phyloP scores from a whole-genome alignment of 1,140 invertebrate genomes.

The Pinna nobilis region DNA sequence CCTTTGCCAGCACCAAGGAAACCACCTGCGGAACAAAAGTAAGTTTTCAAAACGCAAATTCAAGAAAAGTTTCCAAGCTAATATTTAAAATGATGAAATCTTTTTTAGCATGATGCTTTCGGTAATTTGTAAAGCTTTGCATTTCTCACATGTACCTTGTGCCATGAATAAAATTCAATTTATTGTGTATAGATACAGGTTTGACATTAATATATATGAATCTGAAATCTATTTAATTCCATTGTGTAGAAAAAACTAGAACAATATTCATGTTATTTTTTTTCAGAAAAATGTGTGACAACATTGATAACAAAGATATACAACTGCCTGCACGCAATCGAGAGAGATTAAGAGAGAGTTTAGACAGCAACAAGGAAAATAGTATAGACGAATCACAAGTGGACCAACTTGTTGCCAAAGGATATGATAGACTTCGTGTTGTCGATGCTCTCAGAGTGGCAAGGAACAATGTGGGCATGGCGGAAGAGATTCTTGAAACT shows the following conservation, averaged over 20 bases:
- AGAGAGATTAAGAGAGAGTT: constrained; percentile 62
- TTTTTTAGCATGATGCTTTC: no score
- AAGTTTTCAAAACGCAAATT: neutral
- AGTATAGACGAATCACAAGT: constrained; percentile 92
- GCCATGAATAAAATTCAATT: no score
- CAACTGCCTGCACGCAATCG: constrained; percentile 55
- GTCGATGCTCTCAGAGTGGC: constrained; percentile 93
- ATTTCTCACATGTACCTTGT: no score
- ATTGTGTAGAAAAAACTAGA: no score
- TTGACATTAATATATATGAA: no score
- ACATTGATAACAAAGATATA: constrained; percentile 63
- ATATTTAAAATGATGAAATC: neutral
- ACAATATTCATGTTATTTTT: no score
- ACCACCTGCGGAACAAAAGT: constrained; percentile 33
- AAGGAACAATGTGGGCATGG: constrained; percentile 94
- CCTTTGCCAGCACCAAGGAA: constrained; percentile 54
- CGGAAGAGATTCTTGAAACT: constrained; percentile 94
- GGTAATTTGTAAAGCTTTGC: no score
- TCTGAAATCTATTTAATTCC: no score
- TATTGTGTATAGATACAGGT: no score
- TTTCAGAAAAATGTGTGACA: constrained; percentile 56
- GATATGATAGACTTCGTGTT: constrained; percentile 91
- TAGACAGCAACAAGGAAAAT: constrained; percentile 73
- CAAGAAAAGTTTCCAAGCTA: neutral
- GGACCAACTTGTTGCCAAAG: constrained; percentile 88